Evolutionary conservation across 2,888 invertebrate genomes (phyloP), one percentile per base, ranked within the genome.

Genomic region (Rhabditoides inermis): DNA sequence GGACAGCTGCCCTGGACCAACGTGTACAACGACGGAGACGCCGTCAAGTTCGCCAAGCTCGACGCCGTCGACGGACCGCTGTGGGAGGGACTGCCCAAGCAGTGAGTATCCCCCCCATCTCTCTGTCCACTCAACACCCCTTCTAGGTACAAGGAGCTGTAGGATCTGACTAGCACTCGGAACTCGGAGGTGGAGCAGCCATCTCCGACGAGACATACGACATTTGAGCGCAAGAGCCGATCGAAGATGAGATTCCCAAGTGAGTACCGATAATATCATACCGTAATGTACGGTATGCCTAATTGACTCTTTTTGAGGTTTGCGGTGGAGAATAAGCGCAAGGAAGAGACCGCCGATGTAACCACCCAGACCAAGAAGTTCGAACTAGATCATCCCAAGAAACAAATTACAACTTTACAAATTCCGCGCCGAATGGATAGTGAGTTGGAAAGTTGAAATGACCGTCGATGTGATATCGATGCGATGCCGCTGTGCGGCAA

Each of bases 1-100:
- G 63, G 63, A 10, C 52, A 51, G 7, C 56, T 70, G 26, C 68
- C 70, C 15, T 70, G 70, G 70, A n/a, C n/a, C n/a, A n/a, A n/a
- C n/a, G n/a, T n/a, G n/a, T n/a, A n/a, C n/a, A n/a, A n/a, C n/a
- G 45, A 48, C 6, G 42, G 53, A 12, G 57, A 56, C 23, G 51
- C 61, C 23, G 53, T 60, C 20, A 49, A 27, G 10, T 20, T 30
- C 12, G 15, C 41, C 36, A 59, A 69, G 47, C 23, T 45, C 3
- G 48, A 28, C 18, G 45, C 42, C 7, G 27, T 49, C 6, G 42
- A 26, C 20, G 54, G 48, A 18, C 3, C 22, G 10, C 22, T 50
- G 4, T 59, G 55, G 41, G 23, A 47, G 12, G 51, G 39, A 3
- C 46, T 60, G 3, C 63, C 58, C 2, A 32, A 50, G 25, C 55